Evolutionary conservation across 2,113 vertebrate species (phyloP), one percentile per base, ranked within the genome.

Genomic region (Leptocoma aspasia): DNA sequence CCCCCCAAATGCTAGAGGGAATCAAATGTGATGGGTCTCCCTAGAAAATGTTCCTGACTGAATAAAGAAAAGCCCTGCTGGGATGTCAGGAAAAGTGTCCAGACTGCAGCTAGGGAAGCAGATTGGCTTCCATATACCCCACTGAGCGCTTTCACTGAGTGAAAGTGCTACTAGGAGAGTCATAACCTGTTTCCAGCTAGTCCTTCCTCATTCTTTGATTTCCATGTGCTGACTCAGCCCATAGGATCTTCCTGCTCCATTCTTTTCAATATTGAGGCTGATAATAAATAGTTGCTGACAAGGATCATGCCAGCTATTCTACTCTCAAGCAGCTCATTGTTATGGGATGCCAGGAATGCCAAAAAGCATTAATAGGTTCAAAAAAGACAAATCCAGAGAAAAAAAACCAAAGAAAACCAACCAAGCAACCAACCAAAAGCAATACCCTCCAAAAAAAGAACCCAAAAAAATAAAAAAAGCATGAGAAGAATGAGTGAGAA

Each of bases 141-240:
- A 61, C 72, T 42, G 28, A 81, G 15, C 26, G 31, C 15, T 83
- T 89, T 83, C 60, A 86, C 50, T 54, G 14, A 70, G 42, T 83
- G 23, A 75, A 91, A 92, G 27, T 72, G n/a, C 22, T 77, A 80
- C 13, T 52, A 49, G 45, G 75, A 70, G 28, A 86, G 71, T 83
- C 56, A 63, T 63, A 70, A 83, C 45, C 52, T 79, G 41, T 82
- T 94, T 68, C 35, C 41, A 90, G 24, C 10, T 91, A 77, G 65
- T 89, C n/a, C 53, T 93, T 94, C 57, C 82, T 82, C 82, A 65
- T 91, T 92, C 70, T 57, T 76, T 79, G 27, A 72, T 79, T 84
- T 85, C 44, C 17, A 10, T 7, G 5, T 44, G 24, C 72, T 84
- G 87, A 53, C 52, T 92, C 56, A 84, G 47, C 33, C 49, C 0